Base-by-base conservation (phyloP, 2,113 vertebrate species). In the Amphiprion ocellaris region DNA sequence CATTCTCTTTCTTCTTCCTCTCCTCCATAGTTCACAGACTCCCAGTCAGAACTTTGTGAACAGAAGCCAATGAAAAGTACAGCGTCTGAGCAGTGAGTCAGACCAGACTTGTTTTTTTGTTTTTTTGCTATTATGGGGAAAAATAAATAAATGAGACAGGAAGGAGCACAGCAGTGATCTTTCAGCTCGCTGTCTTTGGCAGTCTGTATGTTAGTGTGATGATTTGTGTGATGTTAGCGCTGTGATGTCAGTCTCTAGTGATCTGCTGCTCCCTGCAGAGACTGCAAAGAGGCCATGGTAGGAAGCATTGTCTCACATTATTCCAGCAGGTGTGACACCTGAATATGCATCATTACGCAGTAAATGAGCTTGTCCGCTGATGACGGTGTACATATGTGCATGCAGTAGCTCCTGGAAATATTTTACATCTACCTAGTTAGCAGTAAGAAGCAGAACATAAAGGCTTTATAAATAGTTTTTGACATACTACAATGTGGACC, bases 211-310 rank as follows among this genome's bases (percentile, higher is more conserved):
- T 83, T 33, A 44, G 47, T 74, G 66, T 21, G 28, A 67, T 72
- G 10, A 19, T 50, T 33, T 4, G 11, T 69, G 65, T 58, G 72
- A 59, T 41, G 58, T 80, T 65, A 52, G 12, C 33, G 3, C 26
- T 44, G 53, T 77, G 79, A 81, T 77, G 72, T 3, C 61, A 81
- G 26, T 83, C 87, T 81, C 81, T 71, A 63, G 58, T 79, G 85
- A 74, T 10, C 66, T 10, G 0, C 0, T 28, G 46, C 11, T 85
- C 65, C 82, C 86, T 0, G 5, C 53, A 58, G 84, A 77, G 41
- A 44, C n/a, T 26, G 9, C 61, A 68, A 54, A 67, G 58, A 41
- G 55, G 69, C 54, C 30, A n/a, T 23, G 26, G 49, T 30, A 41
- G 28, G 50, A 84, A 69, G 15, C 17, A 55, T 60, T 58, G 50